Percentiles rank a stretch among this genome's conserved stretches.
phyloP scores from a whole-genome alignment of 2,888 invertebrate genomes.

The Ormyrus pomaceus region DNA sequence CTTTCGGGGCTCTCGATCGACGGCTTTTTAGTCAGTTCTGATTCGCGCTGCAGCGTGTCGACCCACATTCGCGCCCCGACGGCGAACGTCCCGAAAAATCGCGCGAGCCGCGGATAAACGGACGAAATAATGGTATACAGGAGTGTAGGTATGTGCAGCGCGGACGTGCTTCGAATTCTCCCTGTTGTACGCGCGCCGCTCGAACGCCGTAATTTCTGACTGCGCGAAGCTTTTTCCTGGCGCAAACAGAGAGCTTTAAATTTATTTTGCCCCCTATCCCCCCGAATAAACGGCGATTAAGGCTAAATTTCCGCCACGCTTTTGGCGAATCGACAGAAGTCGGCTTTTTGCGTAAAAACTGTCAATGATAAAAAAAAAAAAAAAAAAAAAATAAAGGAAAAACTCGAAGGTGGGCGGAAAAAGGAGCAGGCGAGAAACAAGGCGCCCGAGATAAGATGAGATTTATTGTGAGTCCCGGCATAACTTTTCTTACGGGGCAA shows the following conservation, averaged over 20 bases:
- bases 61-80: slow-evolving; percentile 16
- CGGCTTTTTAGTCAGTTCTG: not conserved
- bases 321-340: too few relatives aligned
- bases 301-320: too few relatives aligned
- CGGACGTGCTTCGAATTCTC: slow-evolving; percentile 36
- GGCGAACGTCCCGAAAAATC: not conserved
- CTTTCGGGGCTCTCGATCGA: not conserved
- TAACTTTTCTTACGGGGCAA: slow-evolving; percentile 30
- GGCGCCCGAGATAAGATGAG: slow-evolving; percentile 42
- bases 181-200: not conserved
- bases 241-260: not conserved
- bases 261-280: not conserved
- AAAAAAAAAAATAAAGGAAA: slow-evolving; percentile 8
- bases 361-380: too few relatives aligned
- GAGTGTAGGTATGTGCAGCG: slow-evolving; percentile 10
- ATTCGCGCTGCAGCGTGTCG: not conserved
- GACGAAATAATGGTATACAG: slow-evolving; percentile 32
- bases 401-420: slow-evolving; percentile 16
- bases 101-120: not conserved
- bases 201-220: slow-evolving; percentile 29
- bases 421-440: slow-evolving; percentile 22
- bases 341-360: too few relatives aligned
- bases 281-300: not conserved
- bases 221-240: not conserved
- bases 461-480: slow-evolving; percentile 35